These are phyloP conservation scores for Caerostris darwini DNA, from an alignment of 1,140 invertebrate species.

Conservation along the genomic window DNA sequence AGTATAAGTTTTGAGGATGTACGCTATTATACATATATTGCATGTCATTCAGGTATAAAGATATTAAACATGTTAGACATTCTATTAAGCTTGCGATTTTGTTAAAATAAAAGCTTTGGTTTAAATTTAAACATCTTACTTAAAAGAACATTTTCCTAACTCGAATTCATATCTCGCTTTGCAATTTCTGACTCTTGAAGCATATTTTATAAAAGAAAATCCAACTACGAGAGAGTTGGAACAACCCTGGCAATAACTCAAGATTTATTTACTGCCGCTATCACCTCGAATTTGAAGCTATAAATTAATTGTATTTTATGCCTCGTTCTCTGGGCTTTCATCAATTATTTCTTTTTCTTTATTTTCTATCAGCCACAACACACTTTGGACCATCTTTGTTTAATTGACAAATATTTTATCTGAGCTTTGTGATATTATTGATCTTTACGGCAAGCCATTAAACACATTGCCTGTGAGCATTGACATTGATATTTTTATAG, in stretches of 20 bases:
- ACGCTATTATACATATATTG: too few relatives aligned
- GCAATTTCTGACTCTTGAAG: neutral
- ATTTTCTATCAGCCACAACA: conserved; percentile 7
- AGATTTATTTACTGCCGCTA: conserved; percentile 5
- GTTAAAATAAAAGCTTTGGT: neutral
- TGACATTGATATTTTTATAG: too few relatives aligned
- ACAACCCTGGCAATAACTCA: neutral
- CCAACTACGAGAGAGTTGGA: neutral
- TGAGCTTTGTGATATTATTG: neutral
- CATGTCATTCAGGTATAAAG: too few relatives aligned
- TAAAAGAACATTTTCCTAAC: neutral
- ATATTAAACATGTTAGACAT: too few relatives aligned
- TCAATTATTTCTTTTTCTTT: neutral
- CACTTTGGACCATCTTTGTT: too few relatives aligned
- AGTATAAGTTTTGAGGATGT: too few relatives aligned
- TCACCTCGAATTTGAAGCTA: neutral
- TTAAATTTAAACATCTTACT: neutral
- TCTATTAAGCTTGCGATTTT: too few relatives aligned
- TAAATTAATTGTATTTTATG: conserved; percentile 54
- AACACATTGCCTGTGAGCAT: too few relatives aligned
- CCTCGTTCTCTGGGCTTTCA: neutral
- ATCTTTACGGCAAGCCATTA: too few relatives aligned
- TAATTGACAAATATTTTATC: conserved; percentile 41
- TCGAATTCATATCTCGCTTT: neutral
- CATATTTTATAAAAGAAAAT: neutral